These are phyloP conservation scores for Maylandia zebra DNA, from an alignment of 2,113 vertebrate genomes.

Conservation along the genomic window DNA sequence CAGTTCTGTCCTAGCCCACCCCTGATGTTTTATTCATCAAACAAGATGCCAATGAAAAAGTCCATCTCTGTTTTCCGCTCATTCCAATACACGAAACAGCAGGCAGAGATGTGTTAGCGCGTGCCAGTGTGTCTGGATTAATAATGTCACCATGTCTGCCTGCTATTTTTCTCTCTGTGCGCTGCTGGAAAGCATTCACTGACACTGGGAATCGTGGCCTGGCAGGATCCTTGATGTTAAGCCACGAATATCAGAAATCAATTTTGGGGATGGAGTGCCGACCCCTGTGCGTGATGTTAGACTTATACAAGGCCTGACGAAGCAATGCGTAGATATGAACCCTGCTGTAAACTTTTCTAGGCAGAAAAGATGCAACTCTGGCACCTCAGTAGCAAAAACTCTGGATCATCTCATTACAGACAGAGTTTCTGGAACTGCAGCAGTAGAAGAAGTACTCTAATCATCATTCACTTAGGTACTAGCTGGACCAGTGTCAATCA, in stretches of 20 bases:
- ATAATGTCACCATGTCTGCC: slow-evolving; percentile 27
- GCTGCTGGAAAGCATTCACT: neutral
- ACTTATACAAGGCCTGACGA: neutral
- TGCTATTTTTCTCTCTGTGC: slow-evolving; percentile 28
- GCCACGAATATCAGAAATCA: neutral
- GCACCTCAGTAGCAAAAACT: neutral
- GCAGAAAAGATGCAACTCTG: neutral
- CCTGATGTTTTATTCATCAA: slow-evolving; percentile 59
- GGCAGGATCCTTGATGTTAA: neutral
- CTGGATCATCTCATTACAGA: neutral
- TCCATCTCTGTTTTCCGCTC: slow-evolving; percentile 42
- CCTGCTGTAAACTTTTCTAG: neutral
- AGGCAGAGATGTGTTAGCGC: slow-evolving; percentile 19
- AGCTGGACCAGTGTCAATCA: neutral
- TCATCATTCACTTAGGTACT: neutral
- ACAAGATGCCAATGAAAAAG: slow-evolving; percentile 34
- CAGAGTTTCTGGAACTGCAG: neutral
- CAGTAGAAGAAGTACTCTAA: neutral
- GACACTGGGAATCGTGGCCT: slow-evolving; percentile 4
- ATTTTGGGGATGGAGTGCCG: neutral
- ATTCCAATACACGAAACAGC: slow-evolving; percentile 43
- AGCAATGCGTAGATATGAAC: neutral
- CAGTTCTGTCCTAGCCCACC: neutral
- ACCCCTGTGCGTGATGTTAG: neutral
- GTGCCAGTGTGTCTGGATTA: slow-evolving; percentile 46